A percentile compares a stretch with the other conserved stretches of the same genome.
These are phyloP conservation scores for Troides aeacus DNA, from an alignment of 2,888 invertebrate species.

Conservation along the genomic window DNA sequence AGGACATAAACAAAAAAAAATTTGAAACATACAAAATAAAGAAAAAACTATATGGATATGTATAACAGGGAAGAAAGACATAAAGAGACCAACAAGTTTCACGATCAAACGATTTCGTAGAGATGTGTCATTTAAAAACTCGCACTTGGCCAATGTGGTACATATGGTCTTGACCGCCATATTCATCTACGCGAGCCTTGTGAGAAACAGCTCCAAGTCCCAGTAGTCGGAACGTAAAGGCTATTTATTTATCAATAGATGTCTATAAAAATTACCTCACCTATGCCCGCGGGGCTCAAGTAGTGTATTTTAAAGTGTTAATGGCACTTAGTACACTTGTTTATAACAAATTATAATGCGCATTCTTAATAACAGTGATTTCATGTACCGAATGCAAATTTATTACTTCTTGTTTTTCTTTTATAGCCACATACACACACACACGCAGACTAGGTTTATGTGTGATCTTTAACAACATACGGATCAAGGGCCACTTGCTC, in stretches of 20 bases:
- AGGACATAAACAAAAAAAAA: not conserved
- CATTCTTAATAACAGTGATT: conserved; percentile 9
- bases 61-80: too few species aligned
- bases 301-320: conserved; percentile 9
- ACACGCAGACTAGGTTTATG: not conserved
- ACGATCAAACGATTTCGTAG: too few species aligned
- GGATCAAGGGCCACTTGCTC: conserved; percentile 17
- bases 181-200: too few species aligned
- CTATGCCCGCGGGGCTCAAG: not conserved
- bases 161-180: too few species aligned
- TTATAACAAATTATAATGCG: conserved; percentile 5
- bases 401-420: conserved; percentile 25
- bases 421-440: conserved; percentile 8
- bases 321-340: conserved; percentile 11
- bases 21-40: too few species aligned
- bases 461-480: conserved; percentile 22
- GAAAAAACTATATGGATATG: too few species aligned
- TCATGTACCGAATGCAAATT: conserved; percentile 9
- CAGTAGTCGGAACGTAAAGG: not conserved
- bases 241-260: not conserved
- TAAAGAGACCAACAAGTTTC: too few species aligned
- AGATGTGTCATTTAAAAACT: too few species aligned
- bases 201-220: too few species aligned
- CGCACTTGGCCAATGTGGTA: too few species aligned
- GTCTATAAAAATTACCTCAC: not conserved